Conservation (phyloP, 2,113 vertebrate genomes). For the Orycteropus afer region DNA sequence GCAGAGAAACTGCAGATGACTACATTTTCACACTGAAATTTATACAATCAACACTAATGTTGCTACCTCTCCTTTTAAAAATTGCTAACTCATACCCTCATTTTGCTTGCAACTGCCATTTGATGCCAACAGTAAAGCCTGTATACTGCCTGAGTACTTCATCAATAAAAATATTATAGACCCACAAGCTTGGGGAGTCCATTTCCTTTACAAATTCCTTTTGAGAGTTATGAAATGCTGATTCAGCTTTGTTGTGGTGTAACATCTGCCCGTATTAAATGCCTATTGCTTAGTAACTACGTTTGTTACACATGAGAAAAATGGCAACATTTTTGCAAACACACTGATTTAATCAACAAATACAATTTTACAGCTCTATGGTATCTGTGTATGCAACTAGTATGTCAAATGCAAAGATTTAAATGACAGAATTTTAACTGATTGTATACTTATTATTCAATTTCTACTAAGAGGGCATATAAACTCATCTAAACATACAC, state of each 20-base stretch:
- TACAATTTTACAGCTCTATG: background rate
- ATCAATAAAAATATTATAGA: slow-evolving; percentile 69
- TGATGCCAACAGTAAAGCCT: slow-evolving; percentile 39
- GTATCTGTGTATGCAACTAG: background rate
- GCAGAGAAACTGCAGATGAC: background rate
- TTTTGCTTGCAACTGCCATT: slow-evolving; percentile 7
- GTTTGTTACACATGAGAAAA: slow-evolving; percentile 18
- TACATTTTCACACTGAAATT: background rate
- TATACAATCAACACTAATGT: background rate
- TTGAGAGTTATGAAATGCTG: slow-evolving; percentile 59
- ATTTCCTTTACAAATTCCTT: slow-evolving; percentile 61
- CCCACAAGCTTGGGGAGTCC: slow-evolving; percentile 32
- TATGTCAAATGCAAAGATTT: slow-evolving; percentile 36
- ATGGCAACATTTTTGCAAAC: background rate
- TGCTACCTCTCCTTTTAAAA: background rate
- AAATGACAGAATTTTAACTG: slow-evolving; percentile 33
- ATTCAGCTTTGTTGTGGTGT: slow-evolving; percentile 34
- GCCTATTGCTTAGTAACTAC: background rate
- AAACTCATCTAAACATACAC: slow-evolving; percentile 31
- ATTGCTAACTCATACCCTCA: slow-evolving; percentile 25
- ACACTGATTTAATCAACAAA: slow-evolving; percentile 31
- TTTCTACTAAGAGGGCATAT: background rate
- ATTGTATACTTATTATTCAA: background rate
- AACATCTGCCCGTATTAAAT: slow-evolving; percentile 48
- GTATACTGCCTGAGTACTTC: slow-evolving; percentile 2